Percentiles rank a stretch among this genome's conserved stretches.
Conservation (phyloP, 2,888 invertebrate genomes). For the Pristionchus japonicus region DNA sequence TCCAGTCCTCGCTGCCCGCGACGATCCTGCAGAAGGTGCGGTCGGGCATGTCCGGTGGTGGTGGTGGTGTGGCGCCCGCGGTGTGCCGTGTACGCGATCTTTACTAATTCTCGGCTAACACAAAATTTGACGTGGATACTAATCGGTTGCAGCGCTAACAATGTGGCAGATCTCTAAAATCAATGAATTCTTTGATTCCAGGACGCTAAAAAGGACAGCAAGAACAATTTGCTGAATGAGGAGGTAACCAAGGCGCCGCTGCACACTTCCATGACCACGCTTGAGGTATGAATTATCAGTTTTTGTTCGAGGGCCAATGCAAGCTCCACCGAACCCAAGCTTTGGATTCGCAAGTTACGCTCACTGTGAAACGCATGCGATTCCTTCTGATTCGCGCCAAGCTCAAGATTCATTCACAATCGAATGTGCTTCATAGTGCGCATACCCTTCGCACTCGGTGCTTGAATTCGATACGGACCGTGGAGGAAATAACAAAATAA, state of each 20-base stretch:
- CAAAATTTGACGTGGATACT: neutral
- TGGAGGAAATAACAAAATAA: too few relatives aligned
- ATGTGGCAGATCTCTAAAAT: neutral
- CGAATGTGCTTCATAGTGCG: too few relatives aligned
- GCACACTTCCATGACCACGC: constrained; percentile 61
- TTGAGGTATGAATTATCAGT: constrained; percentile 57
- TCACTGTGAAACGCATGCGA: too few relatives aligned
- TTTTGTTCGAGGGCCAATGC: neutral
- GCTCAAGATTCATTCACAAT: too few relatives aligned
- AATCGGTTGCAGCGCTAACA: neutral
- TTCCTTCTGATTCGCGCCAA: too few relatives aligned
- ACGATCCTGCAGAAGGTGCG: constrained; percentile 36
- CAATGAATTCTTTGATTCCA: neutral
- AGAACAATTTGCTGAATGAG: neutral
- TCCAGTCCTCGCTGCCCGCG: neutral
- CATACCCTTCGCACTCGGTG: too few relatives aligned
- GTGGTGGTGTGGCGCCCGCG: neutral
- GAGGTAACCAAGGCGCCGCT: constrained; percentile 5
- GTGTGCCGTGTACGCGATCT: neutral
- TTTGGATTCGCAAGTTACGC: too few relatives aligned
- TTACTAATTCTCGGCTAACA: neutral
- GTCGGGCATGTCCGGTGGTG: constrained; percentile 10
- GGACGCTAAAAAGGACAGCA: constrained; percentile 6
- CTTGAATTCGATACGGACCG: too few relatives aligned
- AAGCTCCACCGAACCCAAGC: too few relatives aligned